Base-by-base conservation (phyloP, 2,888 invertebrate genomes). In the Pterostichus madidus region DNA sequence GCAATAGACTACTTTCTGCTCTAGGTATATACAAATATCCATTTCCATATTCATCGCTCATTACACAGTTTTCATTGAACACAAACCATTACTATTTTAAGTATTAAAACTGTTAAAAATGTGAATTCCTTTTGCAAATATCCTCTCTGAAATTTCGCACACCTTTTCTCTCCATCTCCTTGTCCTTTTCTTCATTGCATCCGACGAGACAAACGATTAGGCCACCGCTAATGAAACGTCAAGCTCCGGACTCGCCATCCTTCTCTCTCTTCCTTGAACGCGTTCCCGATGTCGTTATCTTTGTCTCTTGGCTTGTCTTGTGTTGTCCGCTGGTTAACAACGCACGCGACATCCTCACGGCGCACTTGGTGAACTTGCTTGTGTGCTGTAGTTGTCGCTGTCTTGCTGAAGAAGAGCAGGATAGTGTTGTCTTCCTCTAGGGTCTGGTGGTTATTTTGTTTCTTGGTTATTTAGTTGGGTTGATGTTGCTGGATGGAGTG, bases 211-310 rank as follows among this genome's bases (percentile, higher is more conserved):
- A 84, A 85, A 80, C 88, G 88, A 88, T 88, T 88, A 88, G 88
- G 52, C 86, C 85, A 84, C 85, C 85, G 86, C 87, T 88, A 88
- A 88, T 88, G 88, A 88, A 87, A 87, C 85, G 88, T 88, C 88
- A 86, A 71, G 84, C 78, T 52, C 71, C 39, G 17, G 15, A 44
- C 5, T 24, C 11, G 5, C 35, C 39, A 10, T 17, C 61, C 39
- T 10, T 78, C 59, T 78, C 44, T 13, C 17, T 78, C 61, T 7
- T 61, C 13, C 15, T 46, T 75, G 17, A 39, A 39, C 5, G 39
- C 39, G 7, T 39, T 11, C 44, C 39, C 46, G 13, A 7, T 78
- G 11, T n/a, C 17, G 17, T 71, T 71, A 44, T 71, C 53, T 35
- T 59, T 39, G 35, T 78, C 56, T 44, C 24, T 15, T 11, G 15